Evolutionary conservation across 2,113 vertebrate genomes (phyloP).

Genomic region (Eidolon helvum): DNA sequence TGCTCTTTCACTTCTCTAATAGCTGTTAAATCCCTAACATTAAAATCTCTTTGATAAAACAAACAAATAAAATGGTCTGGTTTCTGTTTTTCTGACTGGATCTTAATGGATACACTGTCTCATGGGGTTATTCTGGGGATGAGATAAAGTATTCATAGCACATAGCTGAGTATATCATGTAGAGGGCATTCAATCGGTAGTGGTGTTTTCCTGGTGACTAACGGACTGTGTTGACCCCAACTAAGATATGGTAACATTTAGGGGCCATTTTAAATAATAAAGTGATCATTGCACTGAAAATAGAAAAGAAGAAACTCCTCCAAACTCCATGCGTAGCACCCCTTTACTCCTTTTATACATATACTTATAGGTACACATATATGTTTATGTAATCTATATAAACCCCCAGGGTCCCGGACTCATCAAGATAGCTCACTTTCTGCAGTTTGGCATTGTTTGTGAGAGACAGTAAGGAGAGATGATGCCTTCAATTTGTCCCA

Average conservation of each 20-base stretch:
- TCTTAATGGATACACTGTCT: background rate
- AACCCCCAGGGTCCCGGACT: background rate
- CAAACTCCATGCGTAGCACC: background rate
- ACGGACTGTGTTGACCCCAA: background rate
- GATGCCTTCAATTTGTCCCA: background rate
- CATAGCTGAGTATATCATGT: background rate
- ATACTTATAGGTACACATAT: no score
- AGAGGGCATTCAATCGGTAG: no score
- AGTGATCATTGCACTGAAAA: background rate
- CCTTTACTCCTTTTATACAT: background rate
- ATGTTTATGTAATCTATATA: no score
- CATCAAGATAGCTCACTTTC: background rate
- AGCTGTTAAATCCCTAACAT: background rate
- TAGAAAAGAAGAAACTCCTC: background rate
- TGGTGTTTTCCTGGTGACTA: background rate
- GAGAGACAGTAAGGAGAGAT: background rate
- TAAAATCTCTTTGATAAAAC: background rate
- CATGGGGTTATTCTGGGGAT: background rate
- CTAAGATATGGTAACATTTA: background rate
- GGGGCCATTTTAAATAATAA: background rate
- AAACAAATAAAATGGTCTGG: background rate
- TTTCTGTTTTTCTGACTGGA: background rate
- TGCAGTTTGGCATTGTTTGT: background rate
- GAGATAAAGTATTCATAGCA: background rate
- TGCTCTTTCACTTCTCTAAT: background rate